phyloP scores from a whole-genome alignment of 2,113 vertebrate species.

The Pelmatolapia mariae region DNA sequence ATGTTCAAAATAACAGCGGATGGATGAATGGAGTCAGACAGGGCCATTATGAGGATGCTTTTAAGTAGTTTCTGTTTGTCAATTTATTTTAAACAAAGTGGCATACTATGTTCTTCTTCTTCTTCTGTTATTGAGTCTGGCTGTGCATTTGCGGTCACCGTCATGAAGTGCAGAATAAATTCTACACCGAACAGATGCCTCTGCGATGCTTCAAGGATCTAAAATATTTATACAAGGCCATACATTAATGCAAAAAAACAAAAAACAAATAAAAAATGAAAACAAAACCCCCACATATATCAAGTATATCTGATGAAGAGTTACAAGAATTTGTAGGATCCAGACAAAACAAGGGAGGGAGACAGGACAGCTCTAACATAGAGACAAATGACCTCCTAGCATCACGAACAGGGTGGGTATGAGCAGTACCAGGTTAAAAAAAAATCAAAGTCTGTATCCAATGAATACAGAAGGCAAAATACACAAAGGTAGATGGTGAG shows the following conservation, averaged over 20 bases:
- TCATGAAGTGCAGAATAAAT: not conserved
- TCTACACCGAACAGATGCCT: not conserved
- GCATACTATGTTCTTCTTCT: not conserved
- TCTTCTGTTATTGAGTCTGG: not conserved
- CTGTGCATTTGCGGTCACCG: not conserved
- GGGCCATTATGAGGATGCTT: not conserved
- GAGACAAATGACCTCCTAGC: slow-evolving; percentile 49
- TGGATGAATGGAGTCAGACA: not conserved
- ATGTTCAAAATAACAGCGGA: not conserved
- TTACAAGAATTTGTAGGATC: slow-evolving; percentile 6
- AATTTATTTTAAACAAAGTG: not conserved
- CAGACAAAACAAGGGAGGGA: not conserved
- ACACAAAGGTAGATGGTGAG: not conserved
- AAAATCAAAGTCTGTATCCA: not conserved
- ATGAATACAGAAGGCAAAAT: not conserved
- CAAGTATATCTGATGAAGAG: not conserved
- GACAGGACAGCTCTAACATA: slow-evolving; percentile 31
- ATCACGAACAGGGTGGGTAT: not conserved
- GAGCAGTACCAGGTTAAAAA: not conserved
- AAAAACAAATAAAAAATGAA: not conserved
- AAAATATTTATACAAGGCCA: not conserved
- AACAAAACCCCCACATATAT: not conserved
- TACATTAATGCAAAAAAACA: not conserved
- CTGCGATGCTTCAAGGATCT: not conserved
- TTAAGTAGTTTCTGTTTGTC: not conserved